These are phyloP conservation scores for Caenorhabditis becei DNA, from an alignment of 2,888 invertebrate species.

Conservation along the genomic window DNA sequence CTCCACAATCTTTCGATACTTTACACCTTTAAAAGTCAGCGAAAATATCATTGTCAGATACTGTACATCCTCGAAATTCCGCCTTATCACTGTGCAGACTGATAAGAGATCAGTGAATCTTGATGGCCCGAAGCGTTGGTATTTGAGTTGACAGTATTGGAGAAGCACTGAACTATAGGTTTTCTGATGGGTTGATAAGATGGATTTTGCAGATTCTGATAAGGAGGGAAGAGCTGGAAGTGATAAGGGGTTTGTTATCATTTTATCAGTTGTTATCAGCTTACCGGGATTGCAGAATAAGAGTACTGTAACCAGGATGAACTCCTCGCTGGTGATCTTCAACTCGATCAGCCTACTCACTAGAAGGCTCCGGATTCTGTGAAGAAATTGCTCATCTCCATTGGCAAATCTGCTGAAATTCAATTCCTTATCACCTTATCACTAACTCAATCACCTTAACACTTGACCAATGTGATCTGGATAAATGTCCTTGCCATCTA, in stretches of 20 bases:
- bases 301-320: not conserved
- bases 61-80: conserved; percentile 8
- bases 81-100: not conserved
- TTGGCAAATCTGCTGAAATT: not conserved
- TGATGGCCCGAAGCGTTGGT: conserved; percentile 8
- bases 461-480: conserved; percentile 25
- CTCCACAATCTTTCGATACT: not conserved
- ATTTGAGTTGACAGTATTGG: conserved; percentile 20
- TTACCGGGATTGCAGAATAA: conserved; percentile 34
- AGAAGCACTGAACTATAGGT: conserved; percentile 20
- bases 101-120: conserved; percentile 33
- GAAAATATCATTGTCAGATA: not conserved
- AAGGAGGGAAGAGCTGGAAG: conserved; percentile 14
- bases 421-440: not conserved
- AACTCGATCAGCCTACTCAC: conserved; percentile 16
- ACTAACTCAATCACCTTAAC: not conserved
- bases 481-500: conserved; percentile 41
- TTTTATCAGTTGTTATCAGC: not conserved
- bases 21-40: not conserved
- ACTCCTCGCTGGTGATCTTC: conserved; percentile 23
- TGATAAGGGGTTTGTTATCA: not conserved
- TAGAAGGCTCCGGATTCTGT: conserved; percentile 21
- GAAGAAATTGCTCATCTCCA: conserved; percentile 22
- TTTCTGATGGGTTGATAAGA: not conserved
- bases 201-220: not conserved